A percentile compares a stretch with the other conserved stretches of the same genome.
These are phyloP conservation scores for Ptilonorhynchus violaceus DNA, from an alignment of 2,113 vertebrate species.

Conservation along the genomic window DNA sequence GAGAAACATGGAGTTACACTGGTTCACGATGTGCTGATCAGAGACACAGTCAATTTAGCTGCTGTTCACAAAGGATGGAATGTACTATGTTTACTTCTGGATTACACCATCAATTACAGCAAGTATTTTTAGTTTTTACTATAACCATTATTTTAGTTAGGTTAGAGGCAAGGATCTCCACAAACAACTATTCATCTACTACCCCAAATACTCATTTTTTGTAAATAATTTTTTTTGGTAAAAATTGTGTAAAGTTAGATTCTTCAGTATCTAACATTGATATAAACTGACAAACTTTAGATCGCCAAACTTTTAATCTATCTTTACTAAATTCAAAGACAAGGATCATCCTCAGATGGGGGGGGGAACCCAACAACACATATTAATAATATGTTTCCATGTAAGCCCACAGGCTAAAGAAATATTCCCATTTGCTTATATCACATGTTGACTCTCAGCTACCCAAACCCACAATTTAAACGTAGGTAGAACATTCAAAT, in stretches of 20 bases:
- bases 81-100: background rate
- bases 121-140: slow-evolving; percentile 5
- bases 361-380: fast-evolving
- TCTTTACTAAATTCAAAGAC: background rate
- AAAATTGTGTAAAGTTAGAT: background rate
- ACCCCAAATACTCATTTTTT: background rate
- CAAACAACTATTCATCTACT: background rate
- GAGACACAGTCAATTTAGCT: background rate
- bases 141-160: background rate
- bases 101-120: background rate
- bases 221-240: background rate
- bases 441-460: background rate
- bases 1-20: background rate
- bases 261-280: background rate
- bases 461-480: background rate
- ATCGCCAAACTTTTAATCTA: background rate
- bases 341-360: background rate
- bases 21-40: background rate
- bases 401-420: background rate
- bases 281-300: background rate
- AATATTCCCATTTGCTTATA: background rate
- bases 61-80: background rate
- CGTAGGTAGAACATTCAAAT: background rate
- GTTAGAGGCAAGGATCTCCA: background rate
- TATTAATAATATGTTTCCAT: background rate